phyloP scores from a whole-genome alignment of 2,888 invertebrate species.

The Zeuzera pyrina region DNA sequence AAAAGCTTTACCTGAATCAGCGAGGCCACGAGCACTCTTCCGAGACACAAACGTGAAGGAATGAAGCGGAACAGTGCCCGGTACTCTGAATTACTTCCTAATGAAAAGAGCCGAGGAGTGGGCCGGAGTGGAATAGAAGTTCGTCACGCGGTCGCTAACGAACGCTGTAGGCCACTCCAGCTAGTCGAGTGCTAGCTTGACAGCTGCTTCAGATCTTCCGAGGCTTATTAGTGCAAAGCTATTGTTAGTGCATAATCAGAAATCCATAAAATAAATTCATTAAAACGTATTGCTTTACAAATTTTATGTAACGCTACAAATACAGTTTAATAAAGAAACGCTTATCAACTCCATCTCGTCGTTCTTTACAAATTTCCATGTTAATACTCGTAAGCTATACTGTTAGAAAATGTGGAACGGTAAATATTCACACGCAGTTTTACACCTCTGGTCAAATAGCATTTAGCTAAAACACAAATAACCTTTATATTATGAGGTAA shows the following conservation, averaged over 20 bases:
- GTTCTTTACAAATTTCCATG: conserved; percentile 19
- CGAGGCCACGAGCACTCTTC: conserved; percentile 56
- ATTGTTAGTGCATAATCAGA: neutral
- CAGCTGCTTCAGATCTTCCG: conserved; percentile 19
- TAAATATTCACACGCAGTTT: conserved; percentile 28
- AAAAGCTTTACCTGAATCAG: conserved; percentile 70
- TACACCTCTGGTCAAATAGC: conserved; percentile 25
- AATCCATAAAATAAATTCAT: neutral
- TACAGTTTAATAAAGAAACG: conserved; percentile 1
- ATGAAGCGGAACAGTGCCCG: conserved; percentile 68
- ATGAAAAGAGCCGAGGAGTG: conserved; percentile 68
- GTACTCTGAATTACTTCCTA: conserved; percentile 71
- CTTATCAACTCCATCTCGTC: conserved; percentile 18
- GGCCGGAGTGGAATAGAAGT: conserved; percentile 43
- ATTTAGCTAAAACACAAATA: conserved; percentile 11
- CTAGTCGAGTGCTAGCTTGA: conserved; percentile 38
- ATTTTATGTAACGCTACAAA: neutral
- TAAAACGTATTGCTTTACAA: neutral
- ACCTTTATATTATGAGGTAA: conserved; percentile 9
- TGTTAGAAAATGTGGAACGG: conserved; percentile 23
- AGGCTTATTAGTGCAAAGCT: conserved; percentile 33
- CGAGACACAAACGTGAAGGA: conserved; percentile 59
- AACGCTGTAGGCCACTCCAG: conserved; percentile 57
- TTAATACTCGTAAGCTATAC: conserved; percentile 22
- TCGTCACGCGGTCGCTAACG: conserved; percentile 66